A percentile compares a stretch with the other conserved stretches of the same genome.
Evolutionary conservation across 1,140 invertebrate species (phyloP).

Genomic region (Zaprionus inermis): DNA sequence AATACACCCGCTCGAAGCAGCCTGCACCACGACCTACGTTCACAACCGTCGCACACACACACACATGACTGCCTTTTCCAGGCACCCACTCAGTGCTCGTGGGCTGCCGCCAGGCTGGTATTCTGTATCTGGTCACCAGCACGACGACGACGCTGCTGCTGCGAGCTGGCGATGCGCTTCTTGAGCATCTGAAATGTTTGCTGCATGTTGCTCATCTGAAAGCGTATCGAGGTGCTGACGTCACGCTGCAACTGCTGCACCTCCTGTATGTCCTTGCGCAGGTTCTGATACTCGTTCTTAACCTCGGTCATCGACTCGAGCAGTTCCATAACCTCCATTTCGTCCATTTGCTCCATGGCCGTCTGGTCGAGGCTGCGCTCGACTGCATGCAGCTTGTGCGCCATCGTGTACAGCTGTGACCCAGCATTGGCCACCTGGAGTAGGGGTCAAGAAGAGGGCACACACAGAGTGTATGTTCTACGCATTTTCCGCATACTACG

Average conservation of each 20-base stretch:
- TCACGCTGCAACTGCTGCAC: constrained; percentile 87
- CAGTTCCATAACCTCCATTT: constrained; percentile 85
- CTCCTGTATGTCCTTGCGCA: constrained; percentile 86
- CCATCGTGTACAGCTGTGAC: constrained; percentile 79
- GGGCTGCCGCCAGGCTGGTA: constrained; percentile 1
- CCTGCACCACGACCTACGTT: background rate
- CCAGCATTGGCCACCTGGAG: constrained; percentile 78
- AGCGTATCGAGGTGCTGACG: constrained; percentile 85
- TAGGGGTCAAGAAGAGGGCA: constrained; percentile 3
- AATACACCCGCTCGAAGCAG: background rate
- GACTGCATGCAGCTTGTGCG: constrained; percentile 78
- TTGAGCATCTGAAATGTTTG: constrained; percentile 81
- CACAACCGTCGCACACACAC: background rate
- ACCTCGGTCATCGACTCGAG: constrained; percentile 86
- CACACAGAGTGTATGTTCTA: background rate
- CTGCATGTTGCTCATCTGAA: constrained; percentile 81
- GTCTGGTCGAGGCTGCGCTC: constrained; percentile 78
- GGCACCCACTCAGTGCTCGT: constrained; percentile 6
- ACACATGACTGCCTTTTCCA: no score
- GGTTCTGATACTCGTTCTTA: constrained; percentile 86
- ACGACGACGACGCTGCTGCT: constrained; percentile 29
- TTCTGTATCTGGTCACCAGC: constrained; percentile 16
- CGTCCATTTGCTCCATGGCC: constrained; percentile 78
- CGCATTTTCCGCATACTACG: background rate
- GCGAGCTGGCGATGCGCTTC: constrained; percentile 72